Evolutionary conservation across 2,888 invertebrate species (phyloP).

Genomic region (Sinopyrophorus schimmeli): DNA sequence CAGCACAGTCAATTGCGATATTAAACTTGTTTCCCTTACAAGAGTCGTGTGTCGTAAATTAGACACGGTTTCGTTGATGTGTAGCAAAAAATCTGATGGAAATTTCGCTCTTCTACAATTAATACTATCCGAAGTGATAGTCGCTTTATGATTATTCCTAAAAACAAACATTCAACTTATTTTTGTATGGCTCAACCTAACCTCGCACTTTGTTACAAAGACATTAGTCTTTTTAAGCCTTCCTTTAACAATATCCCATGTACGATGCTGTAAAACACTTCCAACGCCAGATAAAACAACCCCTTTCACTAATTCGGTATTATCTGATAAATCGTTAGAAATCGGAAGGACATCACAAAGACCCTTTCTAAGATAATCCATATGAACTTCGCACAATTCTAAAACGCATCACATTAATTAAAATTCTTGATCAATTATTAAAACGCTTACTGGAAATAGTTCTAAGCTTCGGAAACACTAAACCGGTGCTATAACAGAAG

Average conservation of each 20-base stretch:
- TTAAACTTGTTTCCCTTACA: slow-evolving; percentile 61
- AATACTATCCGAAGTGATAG: slow-evolving; percentile 66
- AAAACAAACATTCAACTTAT: no score
- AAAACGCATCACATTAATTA: no score
- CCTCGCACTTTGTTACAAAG: slow-evolving; percentile 59
- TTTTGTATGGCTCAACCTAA: no score
- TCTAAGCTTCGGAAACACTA: slow-evolving; percentile 59
- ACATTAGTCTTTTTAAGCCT: slow-evolving; percentile 56
- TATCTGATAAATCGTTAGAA: slow-evolving; percentile 58
- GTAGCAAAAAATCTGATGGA: slow-evolving; percentile 58
- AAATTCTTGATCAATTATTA: no score
- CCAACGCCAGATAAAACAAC: slow-evolving; percentile 64
- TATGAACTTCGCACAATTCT: slow-evolving; percentile 62
- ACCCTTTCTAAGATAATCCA: slow-evolving; percentile 59
- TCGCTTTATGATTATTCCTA: slow-evolving; percentile 62
- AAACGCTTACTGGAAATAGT: slow-evolving; percentile 58
- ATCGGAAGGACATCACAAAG: slow-evolving; percentile 48
- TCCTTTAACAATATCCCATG: slow-evolving; percentile 60
- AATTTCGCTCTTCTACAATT: slow-evolving; percentile 59
- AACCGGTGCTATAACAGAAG: slow-evolving; percentile 56
- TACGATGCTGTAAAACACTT: slow-evolving; percentile 57
- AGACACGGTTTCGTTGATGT: slow-evolving; percentile 63
- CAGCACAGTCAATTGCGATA: slow-evolving; percentile 63
- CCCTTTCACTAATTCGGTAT: slow-evolving; percentile 63
- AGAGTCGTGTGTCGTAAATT: slow-evolving; percentile 59